Conservation (phyloP, 37 sponge, comb jelly and placozoan genomes). For the Aplysina aerophoba region DNA sequence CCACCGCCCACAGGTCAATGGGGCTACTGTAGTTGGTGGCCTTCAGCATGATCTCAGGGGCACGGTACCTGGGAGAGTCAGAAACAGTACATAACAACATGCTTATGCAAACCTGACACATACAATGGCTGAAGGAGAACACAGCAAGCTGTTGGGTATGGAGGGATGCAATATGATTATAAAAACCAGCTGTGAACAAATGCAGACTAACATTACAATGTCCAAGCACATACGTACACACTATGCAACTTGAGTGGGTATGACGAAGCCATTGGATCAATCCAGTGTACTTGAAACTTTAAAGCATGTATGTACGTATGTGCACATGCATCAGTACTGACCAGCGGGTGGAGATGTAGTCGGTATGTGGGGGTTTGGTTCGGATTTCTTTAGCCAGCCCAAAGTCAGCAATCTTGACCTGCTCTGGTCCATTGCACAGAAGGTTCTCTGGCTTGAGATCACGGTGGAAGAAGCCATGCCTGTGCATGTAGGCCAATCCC, state of each 20-base stretch:
- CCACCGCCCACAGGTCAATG: constrained; percentile 97
- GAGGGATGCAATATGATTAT: no score
- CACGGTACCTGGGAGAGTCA: constrained; percentile 88
- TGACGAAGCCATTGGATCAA: no score
- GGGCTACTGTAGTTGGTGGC: constrained; percentile 94
- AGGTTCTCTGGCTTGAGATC: constrained; percentile 98
- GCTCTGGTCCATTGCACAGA: constrained; percentile 93
- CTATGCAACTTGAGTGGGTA: no score
- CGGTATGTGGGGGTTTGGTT: constrained; percentile 95
- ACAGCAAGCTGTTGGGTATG: no score
- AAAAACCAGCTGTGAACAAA: no score
- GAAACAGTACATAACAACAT: not conserved
- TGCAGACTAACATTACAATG: no score
- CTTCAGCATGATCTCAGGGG: constrained; percentile 92
- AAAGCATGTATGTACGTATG: not conserved
- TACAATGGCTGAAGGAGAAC: no score
- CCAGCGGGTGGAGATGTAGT: constrained; percentile 98
- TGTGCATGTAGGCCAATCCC: constrained; percentile 93
- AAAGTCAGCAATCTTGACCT: constrained; percentile 98
- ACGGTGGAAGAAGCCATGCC: constrained; percentile 95
- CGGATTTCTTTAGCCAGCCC: constrained; percentile 97
- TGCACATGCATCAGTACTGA: constrained; percentile 22
- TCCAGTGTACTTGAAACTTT: no score
- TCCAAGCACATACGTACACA: no score
- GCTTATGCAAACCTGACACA: not conserved